These are phyloP conservation scores for Stichodactyla mertensii DNA, from an alignment of 64 coral and sea anemone genomes.

Conservation along the genomic window DNA sequence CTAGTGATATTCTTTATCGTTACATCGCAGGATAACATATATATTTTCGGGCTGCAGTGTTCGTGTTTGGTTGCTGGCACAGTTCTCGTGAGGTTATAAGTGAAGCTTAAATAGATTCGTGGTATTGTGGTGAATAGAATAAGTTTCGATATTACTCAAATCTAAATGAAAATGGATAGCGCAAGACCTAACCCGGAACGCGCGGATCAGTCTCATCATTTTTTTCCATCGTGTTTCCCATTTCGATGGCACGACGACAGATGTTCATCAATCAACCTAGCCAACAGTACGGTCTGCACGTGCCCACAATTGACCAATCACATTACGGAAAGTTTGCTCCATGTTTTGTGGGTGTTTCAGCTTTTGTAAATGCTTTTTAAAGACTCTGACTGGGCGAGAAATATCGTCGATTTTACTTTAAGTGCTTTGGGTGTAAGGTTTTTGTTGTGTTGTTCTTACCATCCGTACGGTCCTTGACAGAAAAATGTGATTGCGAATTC, in stretches of 20 bases:
- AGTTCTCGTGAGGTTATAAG: not conserved
- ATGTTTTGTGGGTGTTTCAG: not conserved
- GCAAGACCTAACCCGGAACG: not conserved
- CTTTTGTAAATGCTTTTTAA: slow-evolving; percentile 20
- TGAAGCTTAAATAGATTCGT: slow-evolving; percentile 1
- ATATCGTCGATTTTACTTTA: not conserved
- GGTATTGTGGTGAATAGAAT: not conserved
- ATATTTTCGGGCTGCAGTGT: not conserved
- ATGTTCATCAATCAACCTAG: slow-evolving; percentile 18
- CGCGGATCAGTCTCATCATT: not conserved
- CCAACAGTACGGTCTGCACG: slow-evolving; percentile 25
- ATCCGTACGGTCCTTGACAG: not conserved
- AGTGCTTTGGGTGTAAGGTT: not conserved
- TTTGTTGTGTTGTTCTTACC: not conserved
- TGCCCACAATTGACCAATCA: slow-evolving; percentile 28
- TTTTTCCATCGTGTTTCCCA: slow-evolving; percentile 27
- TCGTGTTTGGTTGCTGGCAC: not conserved
- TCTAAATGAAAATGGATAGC: not conserved
- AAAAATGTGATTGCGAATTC: not conserved
- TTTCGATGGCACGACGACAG: slow-evolving; percentile 26
- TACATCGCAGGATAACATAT: not conserved
- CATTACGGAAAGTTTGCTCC: not conserved
- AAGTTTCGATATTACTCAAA: not conserved
- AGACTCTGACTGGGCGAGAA: not conserved
- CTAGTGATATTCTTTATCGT: not conserved